Evolutionary conservation across 2,888 invertebrate genomes (phyloP).

Genomic region (Pardosa pseudoannulata): DNA sequence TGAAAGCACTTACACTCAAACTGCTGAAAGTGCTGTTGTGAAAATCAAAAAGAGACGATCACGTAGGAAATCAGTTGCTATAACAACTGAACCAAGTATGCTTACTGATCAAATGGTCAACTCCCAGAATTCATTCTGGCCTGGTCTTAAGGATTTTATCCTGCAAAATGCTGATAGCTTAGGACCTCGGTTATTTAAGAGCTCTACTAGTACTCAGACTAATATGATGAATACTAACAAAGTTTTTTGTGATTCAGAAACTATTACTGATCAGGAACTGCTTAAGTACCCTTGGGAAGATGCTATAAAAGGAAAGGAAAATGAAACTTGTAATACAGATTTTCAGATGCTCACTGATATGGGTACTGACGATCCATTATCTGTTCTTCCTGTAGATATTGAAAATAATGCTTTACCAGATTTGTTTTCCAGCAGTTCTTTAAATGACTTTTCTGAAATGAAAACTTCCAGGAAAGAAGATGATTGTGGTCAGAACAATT

Average conservation of each 20-base stretch:
- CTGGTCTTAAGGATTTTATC: slow-evolving; percentile 48
- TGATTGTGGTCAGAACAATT: background rate
- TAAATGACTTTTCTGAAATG: background rate
- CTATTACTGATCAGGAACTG: slow-evolving; percentile 64
- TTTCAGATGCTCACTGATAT: slow-evolving; percentile 37
- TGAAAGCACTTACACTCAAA: slow-evolving; percentile 73
- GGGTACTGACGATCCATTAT: background rate
- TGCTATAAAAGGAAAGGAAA: slow-evolving; percentile 29
- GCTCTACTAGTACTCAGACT: slow-evolving; percentile 56
- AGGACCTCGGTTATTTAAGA: slow-evolving; percentile 13
- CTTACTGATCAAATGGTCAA: background rate
- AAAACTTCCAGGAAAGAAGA: background rate
- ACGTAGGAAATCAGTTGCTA: slow-evolving; percentile 57
- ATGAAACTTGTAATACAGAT: slow-evolving; percentile 18
- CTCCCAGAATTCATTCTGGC: slow-evolving; percentile 36
- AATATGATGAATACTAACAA: slow-evolving; percentile 22
- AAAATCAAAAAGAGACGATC: slow-evolving; percentile 62
- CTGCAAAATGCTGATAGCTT: slow-evolving; percentile 2
- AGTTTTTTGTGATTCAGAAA: slow-evolving; percentile 66
- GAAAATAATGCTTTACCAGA: background rate
- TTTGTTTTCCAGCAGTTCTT: slow-evolving; percentile 1
- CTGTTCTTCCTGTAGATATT: background rate
- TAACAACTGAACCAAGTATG: slow-evolving; percentile 44
- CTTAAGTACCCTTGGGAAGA: slow-evolving; percentile 40
- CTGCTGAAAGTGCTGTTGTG: slow-evolving; percentile 66